Conservation (phyloP, 2,888 invertebrate species). For the Perizoma affinitatum region DNA sequence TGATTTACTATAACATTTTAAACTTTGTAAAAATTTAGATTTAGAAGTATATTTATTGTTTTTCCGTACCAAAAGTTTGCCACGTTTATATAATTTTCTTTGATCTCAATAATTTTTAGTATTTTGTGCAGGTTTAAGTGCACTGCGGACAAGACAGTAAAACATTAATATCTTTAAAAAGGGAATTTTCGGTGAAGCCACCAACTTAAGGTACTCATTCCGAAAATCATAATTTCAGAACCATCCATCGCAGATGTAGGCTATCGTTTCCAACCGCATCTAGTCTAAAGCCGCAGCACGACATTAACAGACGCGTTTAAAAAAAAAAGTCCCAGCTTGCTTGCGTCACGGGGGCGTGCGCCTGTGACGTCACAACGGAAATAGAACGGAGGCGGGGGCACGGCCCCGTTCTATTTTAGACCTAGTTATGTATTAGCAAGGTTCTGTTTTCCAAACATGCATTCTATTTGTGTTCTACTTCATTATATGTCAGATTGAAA, state of each 20-base stretch:
- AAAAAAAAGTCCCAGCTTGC: constrained; percentile 52
- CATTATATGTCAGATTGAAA: constrained; percentile 34
- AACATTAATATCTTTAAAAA: too few relatives aligned
- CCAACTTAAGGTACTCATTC: too few relatives aligned
- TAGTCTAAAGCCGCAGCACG: constrained; percentile 40
- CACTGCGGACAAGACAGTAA: too few relatives aligned
- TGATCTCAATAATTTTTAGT: too few relatives aligned
- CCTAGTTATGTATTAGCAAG: constrained; percentile 35
- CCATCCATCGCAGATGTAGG: constrained; percentile 39
- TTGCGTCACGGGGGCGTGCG: constrained; percentile 58
- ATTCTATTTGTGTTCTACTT: constrained; percentile 32
- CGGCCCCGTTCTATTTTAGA: constrained; percentile 37
- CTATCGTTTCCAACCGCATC: constrained; percentile 42
- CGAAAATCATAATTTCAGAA: constrained; percentile 13
- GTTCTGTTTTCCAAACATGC: constrained; percentile 37
- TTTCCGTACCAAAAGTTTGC: too few relatives aligned
- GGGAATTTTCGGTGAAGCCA: too few relatives aligned
- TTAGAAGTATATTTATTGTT: too few relatives aligned
- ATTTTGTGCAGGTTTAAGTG: too few relatives aligned
- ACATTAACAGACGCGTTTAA: constrained; percentile 51
- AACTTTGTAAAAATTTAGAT: too few relatives aligned
- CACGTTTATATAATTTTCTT: too few relatives aligned
- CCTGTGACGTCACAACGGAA: constrained; percentile 63
- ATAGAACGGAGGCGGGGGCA: constrained; percentile 52
- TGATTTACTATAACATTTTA: too few relatives aligned